Base-by-base conservation (phyloP, 2,888 invertebrate species). In the Coremacera marginata region DNA sequence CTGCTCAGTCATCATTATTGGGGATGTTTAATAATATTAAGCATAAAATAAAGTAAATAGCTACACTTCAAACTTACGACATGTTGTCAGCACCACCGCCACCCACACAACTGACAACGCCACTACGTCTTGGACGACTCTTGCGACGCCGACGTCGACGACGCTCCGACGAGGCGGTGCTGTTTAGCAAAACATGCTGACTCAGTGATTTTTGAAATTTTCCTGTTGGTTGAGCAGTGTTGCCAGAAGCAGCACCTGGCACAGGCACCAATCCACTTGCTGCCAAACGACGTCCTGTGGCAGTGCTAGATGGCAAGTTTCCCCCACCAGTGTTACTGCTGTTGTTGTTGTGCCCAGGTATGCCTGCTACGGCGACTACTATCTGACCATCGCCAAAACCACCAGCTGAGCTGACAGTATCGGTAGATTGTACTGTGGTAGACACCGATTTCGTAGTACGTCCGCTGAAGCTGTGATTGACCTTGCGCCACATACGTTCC, bases 401-500 rank as follows among this genome's bases (percentile, higher is more conserved):
- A 71, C 88, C 88, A 19, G 88, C 88, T 14, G 89, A 88, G 78
- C 86, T 88, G 27, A 85, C 85, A 11, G 89, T 88, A 80, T 89
- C 89, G 44, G 85, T 87, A 14, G 88, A 88, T 77, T 85, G 86
- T 16, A 86, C 83, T 70, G 84, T 82, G 70, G 84, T 82, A 31
- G 80, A 79, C 37, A 70, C 70, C 63, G 83, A 80, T 67, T 84
- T 80, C 16, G 85, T 81, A 22, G 86, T 85, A 77, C 87, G 87
- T 51, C 84, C 84, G 19, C 84, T 83, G 79, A 89, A 84, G 78
- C 89, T 89, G 82, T 89, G 89, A 84, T 89, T 89, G 71, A 89
- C 89, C 84, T 89, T 89, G 77, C 89, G 88, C 89, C 89, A 89
- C 89, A 89, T 89, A 80, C 89, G 88, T 82, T 89, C 89, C 89